These are phyloP conservation scores for Hafferia zeledoni DNA, from an alignment of 2,797 vertebrate genomes.

Conservation along the genomic window DNA sequence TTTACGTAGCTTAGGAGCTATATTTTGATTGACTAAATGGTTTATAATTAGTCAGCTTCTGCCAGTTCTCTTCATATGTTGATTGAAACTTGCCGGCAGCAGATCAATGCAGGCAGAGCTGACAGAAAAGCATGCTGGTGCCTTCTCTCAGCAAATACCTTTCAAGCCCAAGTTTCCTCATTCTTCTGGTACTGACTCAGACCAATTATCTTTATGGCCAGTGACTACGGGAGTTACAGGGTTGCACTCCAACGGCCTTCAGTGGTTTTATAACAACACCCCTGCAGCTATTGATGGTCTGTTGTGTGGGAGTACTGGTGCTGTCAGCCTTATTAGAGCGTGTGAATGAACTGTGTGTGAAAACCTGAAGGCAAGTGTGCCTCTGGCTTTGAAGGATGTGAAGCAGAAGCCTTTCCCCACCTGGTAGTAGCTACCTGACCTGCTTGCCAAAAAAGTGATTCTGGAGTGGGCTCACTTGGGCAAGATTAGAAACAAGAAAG, in stretches of 20 bases:
- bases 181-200: neutral
- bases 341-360: neutral
- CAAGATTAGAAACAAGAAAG: neutral
- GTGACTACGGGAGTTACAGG: neutral
- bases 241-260: neutral
- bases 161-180: neutral
- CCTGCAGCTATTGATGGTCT: neutral
- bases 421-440: neutral
- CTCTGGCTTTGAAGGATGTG: neutral
- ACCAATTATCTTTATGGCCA: neutral
- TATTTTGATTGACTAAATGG: conserved; percentile 47
- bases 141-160: neutral
- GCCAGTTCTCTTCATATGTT: neutral
- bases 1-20: conserved; percentile 6
- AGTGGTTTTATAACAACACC: neutral
- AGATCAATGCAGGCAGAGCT: neutral
- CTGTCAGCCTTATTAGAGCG: neutral
- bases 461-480: neutral
- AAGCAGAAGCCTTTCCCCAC: neutral
- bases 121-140: neutral
- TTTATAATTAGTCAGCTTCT: conserved; percentile 48
- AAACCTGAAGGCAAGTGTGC: neutral
- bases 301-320: neutral
- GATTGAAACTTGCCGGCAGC: conserved; percentile 23
- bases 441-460: neutral